These are phyloP conservation scores for Stratiomys singularior DNA, from an alignment of 2,888 invertebrate species.

Conservation along the genomic window DNA sequence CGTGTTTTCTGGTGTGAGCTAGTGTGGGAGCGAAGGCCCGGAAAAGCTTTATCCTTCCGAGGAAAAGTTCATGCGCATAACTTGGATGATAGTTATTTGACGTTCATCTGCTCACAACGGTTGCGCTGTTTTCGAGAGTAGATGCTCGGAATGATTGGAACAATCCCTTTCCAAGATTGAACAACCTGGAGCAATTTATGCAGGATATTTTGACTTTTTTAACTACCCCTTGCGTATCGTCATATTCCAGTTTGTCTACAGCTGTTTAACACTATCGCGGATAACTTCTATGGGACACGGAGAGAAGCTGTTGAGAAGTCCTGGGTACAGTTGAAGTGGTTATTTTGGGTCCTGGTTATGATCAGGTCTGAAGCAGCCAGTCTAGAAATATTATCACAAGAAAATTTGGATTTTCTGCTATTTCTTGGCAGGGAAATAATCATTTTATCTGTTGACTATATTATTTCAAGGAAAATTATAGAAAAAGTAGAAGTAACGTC, in stretches of 20 bases:
- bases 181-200: not conserved
- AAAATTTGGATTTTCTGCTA: no score
- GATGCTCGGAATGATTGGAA: conserved; percentile 5
- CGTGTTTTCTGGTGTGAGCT: not conserved
- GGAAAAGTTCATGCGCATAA: conserved; percentile 37
- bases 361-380: no score
- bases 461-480: no score
- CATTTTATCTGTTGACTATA: no score
- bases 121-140: conserved; percentile 15
- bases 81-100: not conserved
- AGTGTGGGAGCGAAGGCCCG: conserved; percentile 30
- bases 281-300: not conserved
- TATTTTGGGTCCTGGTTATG: no score
- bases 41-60: conserved; percentile 43
- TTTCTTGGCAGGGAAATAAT: no score
- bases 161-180: not conserved
- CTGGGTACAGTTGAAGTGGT: no score
- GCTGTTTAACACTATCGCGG: not conserved
- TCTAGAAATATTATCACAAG: no score
- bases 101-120: conserved; percentile 11
- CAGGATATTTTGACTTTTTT: not conserved
- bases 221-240: not conserved
- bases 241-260: not conserved
- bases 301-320: no score
- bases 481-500: no score